These are phyloP conservation scores for Philypnodon macrostomus DNA, from an alignment of 2,797 vertebrate genomes.

Conservation along the genomic window DNA sequence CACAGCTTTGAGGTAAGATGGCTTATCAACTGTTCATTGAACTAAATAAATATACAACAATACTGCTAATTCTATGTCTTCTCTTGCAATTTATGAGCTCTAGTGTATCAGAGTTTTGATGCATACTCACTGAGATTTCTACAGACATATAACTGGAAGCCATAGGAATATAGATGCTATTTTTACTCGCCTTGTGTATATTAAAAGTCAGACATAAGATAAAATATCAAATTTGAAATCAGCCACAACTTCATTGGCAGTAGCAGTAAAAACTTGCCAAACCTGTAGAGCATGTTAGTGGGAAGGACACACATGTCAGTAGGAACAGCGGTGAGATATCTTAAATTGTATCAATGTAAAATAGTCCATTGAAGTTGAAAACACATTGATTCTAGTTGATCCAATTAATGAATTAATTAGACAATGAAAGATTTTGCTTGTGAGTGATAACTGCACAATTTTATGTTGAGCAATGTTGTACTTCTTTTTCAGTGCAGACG, in stretches of 20 bases:
- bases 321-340: background rate
- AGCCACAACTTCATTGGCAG: constrained; percentile 16
- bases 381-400: too few species aligned
- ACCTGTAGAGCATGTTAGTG: constrained; percentile 30
- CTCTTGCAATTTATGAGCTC: too few species aligned
- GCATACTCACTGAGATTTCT: constrained; percentile 17
- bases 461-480: too few species aligned
- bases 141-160: constrained; percentile 31
- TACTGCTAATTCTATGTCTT: too few species aligned
- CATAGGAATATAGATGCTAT: constrained; percentile 3
- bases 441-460: too few species aligned
- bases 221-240: background rate
- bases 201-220: constrained; percentile 29
- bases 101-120: constrained; percentile 5
- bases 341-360: too few species aligned
- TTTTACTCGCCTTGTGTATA: constrained; percentile 14
- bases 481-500: too few species aligned
- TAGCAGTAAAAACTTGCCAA: constrained; percentile 21
- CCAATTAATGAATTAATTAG: too few species aligned
- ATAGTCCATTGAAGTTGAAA: too few species aligned
- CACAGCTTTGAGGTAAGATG: constrained; percentile 41
- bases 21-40: background rate
- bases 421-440: too few species aligned
- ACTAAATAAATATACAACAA: background rate
- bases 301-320: background rate